A percentile compares a stretch with the other conserved stretches of the same genome.
phyloP scores from a whole-genome alignment of 2,797 vertebrate genomes.

The Distichodus sexfasciatus region DNA sequence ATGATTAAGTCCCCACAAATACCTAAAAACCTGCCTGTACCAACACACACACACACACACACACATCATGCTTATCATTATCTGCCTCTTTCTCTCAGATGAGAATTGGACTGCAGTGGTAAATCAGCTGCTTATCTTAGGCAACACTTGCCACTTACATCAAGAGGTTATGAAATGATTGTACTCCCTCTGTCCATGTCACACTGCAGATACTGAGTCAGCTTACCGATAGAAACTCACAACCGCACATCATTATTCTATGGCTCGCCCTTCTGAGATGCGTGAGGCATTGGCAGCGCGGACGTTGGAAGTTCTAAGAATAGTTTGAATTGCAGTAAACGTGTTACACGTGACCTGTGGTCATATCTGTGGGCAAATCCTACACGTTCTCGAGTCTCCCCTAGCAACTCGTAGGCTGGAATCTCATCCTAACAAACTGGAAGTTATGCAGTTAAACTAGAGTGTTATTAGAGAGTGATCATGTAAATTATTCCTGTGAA shows the following conservation, averaged over 20 bases:
- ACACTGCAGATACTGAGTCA: neutral
- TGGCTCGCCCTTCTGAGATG: neutral
- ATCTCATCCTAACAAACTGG: constrained; percentile 29
- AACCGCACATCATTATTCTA: neutral
- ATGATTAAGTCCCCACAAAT: neutral
- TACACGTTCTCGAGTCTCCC: constrained; percentile 46
- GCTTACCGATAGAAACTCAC: neutral
- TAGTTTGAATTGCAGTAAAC: constrained; percentile 27
- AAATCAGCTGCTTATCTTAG: constrained; percentile 20
- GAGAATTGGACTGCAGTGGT: constrained; percentile 5
- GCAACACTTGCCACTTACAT: neutral
- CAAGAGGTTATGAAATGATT: constrained; percentile 16
- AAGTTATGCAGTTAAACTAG: neutral
- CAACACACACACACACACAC: neutral
- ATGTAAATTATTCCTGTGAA: too few species aligned
- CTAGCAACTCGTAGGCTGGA: constrained; percentile 40
- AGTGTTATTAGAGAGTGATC: too few species aligned
- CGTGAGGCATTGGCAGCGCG: constrained; percentile 20
- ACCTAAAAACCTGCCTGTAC: constrained; percentile 4
- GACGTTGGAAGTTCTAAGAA: constrained; percentile 26
- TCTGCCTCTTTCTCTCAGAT: neutral
- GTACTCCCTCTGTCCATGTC: constrained; percentile 8
- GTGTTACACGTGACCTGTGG: constrained; percentile 26
- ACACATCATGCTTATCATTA: neutral
- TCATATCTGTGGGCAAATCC: constrained; percentile 29